Conservation (phyloP, 2,797 vertebrate genomes). For the Eulemur mongoz region DNA sequence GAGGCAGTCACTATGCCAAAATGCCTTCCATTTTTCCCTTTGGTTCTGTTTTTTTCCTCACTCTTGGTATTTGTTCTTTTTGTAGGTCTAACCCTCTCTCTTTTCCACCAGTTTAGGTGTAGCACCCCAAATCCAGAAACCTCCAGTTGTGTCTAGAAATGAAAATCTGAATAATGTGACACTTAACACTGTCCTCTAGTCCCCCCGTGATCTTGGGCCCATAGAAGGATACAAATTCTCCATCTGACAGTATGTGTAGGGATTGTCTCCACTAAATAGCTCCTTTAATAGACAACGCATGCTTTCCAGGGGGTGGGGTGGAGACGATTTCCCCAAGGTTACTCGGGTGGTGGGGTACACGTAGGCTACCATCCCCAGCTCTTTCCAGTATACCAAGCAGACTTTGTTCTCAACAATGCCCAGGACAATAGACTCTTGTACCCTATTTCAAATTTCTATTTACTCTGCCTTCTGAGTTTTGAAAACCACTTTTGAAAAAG, state of each 20-base stretch:
- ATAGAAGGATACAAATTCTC: background rate
- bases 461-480: constrained; percentile 29
- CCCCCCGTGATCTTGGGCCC: background rate
- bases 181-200: background rate
- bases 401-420: background rate
- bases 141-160: background rate
- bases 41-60: background rate
- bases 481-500: constrained; percentile 40
- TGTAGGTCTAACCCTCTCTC: background rate
- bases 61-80: background rate
- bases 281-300: constrained; percentile 36
- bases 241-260: background rate
- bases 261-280: constrained; percentile 47
- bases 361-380: background rate
- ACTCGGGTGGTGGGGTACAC: background rate
- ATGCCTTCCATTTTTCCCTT: background rate
- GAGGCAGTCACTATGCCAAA: background rate
- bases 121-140: background rate
- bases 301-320: background rate
- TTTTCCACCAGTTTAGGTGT: background rate
- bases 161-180: background rate
- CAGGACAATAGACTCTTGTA: background rate
- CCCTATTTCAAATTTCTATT: constrained; percentile 37
- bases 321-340: background rate
- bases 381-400: background rate